Evolutionary conservation across 2,888 invertebrate species (phyloP), one percentile per base, ranked within the genome.

Genomic region (Odontothrips loti): DNA sequence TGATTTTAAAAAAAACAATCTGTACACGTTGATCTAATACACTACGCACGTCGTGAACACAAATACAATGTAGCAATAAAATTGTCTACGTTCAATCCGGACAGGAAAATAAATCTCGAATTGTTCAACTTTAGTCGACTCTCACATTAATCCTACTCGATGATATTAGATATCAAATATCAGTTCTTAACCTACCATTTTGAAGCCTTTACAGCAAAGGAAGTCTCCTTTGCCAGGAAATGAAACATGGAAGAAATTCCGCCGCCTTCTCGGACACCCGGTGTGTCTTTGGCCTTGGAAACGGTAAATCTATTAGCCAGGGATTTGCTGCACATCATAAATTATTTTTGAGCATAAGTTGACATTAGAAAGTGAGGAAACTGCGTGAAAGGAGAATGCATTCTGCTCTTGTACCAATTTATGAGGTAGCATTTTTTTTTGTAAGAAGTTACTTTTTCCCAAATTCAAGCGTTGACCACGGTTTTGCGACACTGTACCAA

Each of bases 121-220:
- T 9, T 11, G 11, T 9, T 1, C 23, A 75, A 27, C n/a, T 23
- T 27, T 75, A 10, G 27, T n/a, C 34, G 34, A 2, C 34, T 6
- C 34, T 43, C 34, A 0, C 11, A 9, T 27, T 12, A 6, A 27
- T 12, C 6, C 27, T 9, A 12, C 0, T 12, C 27, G 27, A 75
- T 75, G 27, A 75, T 75, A 27, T 75, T 27, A 12, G 68, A 75
- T 75, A 58, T 75, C 1, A 27, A 8, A 75, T 27, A 27, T 17
- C 11, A 58, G 11, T 27, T 27, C 68, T 27, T 75, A 75, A 75
- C 68, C 68, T 75, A 75, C 68, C 68, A 75, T 75, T 75, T 75
- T 75, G 68, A 23, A 27, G 68, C 1, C 68, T 75, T 27, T 11
- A 27, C 68, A 12, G 23, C 68, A 75, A 75, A 75, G 68, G 68